Percentiles rank a stretch among this genome's conserved stretches.
Conservation (phyloP, 1,140 invertebrate genomes). For the Asbolus verrucosus region DNA sequence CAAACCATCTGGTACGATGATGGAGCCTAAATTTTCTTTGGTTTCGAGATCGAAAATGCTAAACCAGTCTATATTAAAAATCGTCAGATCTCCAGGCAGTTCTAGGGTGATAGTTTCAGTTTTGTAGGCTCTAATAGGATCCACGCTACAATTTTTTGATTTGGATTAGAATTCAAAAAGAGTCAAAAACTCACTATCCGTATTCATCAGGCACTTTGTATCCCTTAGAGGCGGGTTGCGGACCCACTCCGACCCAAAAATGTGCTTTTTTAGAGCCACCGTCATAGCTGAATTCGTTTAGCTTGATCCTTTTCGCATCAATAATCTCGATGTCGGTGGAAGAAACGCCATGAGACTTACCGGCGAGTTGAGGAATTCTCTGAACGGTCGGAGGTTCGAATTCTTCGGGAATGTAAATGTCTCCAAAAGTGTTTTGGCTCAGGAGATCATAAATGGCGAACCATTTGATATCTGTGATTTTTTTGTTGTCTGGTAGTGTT, state of each 20-base stretch:
- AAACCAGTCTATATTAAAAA: slow-evolving; percentile 89
- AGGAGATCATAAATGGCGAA: slow-evolving; percentile 89
- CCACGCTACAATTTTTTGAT: slow-evolving; percentile 69
- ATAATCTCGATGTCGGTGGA: slow-evolving; percentile 82
- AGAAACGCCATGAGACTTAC: slow-evolving; percentile 75
- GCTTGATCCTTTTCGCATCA: slow-evolving; percentile 84
- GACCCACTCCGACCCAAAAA: slow-evolving; percentile 90
- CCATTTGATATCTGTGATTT: slow-evolving; percentile 91
- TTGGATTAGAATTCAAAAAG: too few relatives aligned
- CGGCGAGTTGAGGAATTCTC: slow-evolving; percentile 77
- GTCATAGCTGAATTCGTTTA: slow-evolving; percentile 83
- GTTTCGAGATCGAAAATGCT: slow-evolving; percentile 82
- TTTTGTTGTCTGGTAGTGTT: slow-evolving; percentile 86
- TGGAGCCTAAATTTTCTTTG: slow-evolving; percentile 80
- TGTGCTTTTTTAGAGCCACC: slow-evolving; percentile 81
- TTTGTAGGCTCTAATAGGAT: slow-evolving; percentile 77
- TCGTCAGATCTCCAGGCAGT: slow-evolving; percentile 85
- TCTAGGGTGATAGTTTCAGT: slow-evolving; percentile 81
- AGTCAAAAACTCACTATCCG: slow-evolving; percentile 95
- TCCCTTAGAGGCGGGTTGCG: slow-evolving; percentile 82
- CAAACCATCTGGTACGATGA: slow-evolving; percentile 82
- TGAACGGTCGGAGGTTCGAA: slow-evolving; percentile 88
- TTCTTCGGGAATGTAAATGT: slow-evolving; percentile 91
- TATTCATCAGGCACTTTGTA: slow-evolving; percentile 89
- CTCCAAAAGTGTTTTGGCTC: slow-evolving; percentile 88